These are phyloP conservation scores for Chionis minor DNA, from an alignment of 2,113 vertebrate genomes.

Conservation along the genomic window DNA sequence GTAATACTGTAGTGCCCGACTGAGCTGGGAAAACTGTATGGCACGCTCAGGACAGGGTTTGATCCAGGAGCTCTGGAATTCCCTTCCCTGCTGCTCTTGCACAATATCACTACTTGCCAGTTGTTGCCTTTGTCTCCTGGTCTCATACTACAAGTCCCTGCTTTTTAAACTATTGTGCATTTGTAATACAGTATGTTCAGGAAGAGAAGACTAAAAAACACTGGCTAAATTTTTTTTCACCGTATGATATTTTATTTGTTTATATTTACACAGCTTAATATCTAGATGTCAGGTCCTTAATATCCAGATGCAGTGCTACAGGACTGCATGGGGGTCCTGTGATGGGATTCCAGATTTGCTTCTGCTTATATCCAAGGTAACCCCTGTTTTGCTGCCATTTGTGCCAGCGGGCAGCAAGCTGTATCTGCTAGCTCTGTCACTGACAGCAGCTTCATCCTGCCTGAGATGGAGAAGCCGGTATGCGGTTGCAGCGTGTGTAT, in stretches of 20 bases:
- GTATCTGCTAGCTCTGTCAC: background rate
- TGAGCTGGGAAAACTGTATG: background rate
- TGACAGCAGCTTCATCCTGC: background rate
- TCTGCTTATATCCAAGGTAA: background rate
- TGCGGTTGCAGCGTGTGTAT: background rate
- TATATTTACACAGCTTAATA: background rate
- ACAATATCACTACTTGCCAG: background rate
- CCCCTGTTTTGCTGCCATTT: background rate
- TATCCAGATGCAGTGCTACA: too few relatives aligned
- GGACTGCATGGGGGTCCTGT: background rate
- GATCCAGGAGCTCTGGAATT: background rate
- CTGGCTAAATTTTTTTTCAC: background rate
- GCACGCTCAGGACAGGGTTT: background rate
- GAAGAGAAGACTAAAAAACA: background rate
- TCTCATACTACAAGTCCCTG: background rate
- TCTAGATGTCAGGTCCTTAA: background rate
- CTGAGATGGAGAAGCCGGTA: background rate
- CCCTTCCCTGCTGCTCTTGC: background rate
- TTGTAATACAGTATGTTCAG: background rate
- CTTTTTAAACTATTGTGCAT: background rate
- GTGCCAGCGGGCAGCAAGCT: background rate
- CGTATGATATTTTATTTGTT: background rate
- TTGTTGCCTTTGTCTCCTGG: background rate
- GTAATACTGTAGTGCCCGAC: background rate
- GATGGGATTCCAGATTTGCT: background rate